phyloP scores from a whole-genome alignment of 2,888 invertebrate species.

The Acleris laterana region DNA sequence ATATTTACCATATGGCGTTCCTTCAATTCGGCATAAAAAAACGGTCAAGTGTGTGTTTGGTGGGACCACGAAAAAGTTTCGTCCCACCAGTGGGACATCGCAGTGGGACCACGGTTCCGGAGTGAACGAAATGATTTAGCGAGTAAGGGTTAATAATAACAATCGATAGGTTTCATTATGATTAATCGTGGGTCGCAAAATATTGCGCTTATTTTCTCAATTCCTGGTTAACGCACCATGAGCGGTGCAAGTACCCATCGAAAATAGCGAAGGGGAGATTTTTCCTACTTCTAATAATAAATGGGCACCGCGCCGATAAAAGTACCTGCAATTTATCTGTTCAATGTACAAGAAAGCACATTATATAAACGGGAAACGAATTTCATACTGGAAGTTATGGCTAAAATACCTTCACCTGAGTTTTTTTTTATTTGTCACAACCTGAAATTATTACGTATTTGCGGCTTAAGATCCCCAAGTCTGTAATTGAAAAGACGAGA shows the following conservation, averaged over 20 bases:
- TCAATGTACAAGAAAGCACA: constrained; percentile 4
- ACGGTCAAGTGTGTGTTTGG: too few relatives aligned
- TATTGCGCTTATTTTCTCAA: constrained; percentile 14
- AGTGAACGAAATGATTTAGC: neutral
- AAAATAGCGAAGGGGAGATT: constrained; percentile 13
- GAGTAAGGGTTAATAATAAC: neutral
- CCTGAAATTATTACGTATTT: too few relatives aligned
- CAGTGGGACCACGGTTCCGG: too few relatives aligned
- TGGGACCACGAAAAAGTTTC: too few relatives aligned
- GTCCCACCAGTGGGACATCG: too few relatives aligned
- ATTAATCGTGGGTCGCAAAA: constrained; percentile 8
- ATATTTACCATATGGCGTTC: too few relatives aligned
- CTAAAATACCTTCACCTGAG: too few relatives aligned
- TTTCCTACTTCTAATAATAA: constrained; percentile 18
- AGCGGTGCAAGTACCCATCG: constrained; percentile 7
- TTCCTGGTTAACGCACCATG: constrained; percentile 19
- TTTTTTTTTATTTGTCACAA: too few relatives aligned
- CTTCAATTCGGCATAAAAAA: too few relatives aligned
- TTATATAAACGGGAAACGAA: too few relatives aligned
- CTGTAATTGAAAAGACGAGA: neutral
- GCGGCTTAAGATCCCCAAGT: too few relatives aligned
- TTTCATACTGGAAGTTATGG: too few relatives aligned
- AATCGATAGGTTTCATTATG: constrained; percentile 2
- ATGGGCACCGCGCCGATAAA: constrained; percentile 6
- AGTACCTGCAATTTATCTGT: neutral